Evolutionary conservation across 2,113 vertebrate genomes (phyloP), one percentile per base, ranked within the genome.

Genomic region (Climacteris rufus): DNA sequence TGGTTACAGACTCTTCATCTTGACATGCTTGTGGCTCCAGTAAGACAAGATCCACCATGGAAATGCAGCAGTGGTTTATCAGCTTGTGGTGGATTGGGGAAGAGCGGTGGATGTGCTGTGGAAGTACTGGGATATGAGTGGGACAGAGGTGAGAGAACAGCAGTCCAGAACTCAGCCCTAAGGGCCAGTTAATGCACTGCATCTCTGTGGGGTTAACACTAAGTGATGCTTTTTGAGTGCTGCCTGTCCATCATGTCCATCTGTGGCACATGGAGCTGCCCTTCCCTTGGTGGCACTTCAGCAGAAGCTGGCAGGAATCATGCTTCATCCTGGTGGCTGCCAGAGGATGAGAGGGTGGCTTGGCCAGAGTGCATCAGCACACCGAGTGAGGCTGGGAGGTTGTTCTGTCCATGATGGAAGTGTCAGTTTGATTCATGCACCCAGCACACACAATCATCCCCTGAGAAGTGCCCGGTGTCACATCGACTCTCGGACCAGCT

Each of bases 331-430:
- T 7, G 15, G 24, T n/a, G 70, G 12, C 40, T 3, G 2, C 7
- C 9, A 54, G 76, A 59, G 45, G 85, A 42, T 66, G 12, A 70
- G 63, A 66, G 44, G 5, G 8, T n/a, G 40, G 27, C 31, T 64
- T 40, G 47, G 44, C 42, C 54, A 75, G 30, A 0, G 0, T 31
- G n/a, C 0, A 0, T 71, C 90, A 83, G 1, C 16, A 21, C 10
- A 3, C 15, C 15, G 42, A 64, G 19, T 0, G 9, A 80, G 94
- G 68, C 3, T 95, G 76, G 54, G 69, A 89, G 82, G 90, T 64
- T 88, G 64, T 11, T 68, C 42, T 10, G 16, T 15, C 50, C 2
- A 2, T 35, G 91, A 77, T 24, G 52, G 65, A 84, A 66, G 28
- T 57, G 88, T 78, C 83, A 90, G 42, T 85, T 76, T 91, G 66